Evolutionary conservation across 2,888 invertebrate genomes (phyloP).

Genomic region (Strigamia maritima): DNA sequence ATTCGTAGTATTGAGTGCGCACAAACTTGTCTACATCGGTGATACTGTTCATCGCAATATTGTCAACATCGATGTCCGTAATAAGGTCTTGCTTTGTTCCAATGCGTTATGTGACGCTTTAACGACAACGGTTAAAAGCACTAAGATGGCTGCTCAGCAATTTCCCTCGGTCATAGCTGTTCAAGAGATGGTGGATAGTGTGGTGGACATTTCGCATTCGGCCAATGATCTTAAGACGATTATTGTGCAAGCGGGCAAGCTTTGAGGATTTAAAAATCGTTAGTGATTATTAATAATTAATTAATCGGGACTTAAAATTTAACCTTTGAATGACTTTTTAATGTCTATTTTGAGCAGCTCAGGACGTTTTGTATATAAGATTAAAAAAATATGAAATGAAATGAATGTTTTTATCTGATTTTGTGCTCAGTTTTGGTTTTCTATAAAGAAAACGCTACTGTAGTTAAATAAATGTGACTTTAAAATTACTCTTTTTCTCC

Average conservation of each 20-base stretch:
- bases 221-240: conserved; percentile 70
- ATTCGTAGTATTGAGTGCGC: conserved; percentile 89
- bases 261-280: conserved; percentile 11
- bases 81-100: conserved; percentile 69
- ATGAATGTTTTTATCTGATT: not conserved
- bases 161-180: conserved; percentile 88
- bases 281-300: not conserved
- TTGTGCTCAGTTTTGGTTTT: conserved; percentile 30
- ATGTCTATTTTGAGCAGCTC: conserved; percentile 9
- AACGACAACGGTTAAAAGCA: conserved; percentile 77
- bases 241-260: conserved; percentile 44
- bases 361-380: conserved; percentile 14
- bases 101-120: conserved; percentile 77
- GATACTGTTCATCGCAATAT: conserved; percentile 88
- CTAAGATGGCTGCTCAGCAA: conserved; percentile 84
- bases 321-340: not conserved
- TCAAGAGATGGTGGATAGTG: conserved; percentile 89
- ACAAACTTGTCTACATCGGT: conserved; percentile 88
- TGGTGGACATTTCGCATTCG: conserved; percentile 77
- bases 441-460: not conserved
- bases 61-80: conserved; percentile 67
- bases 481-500: not conserved
- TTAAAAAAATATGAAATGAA: not conserved
- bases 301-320: conserved; percentile 10
- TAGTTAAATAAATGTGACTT: conserved; percentile 14